Conservation (phyloP, 2,888 invertebrate species). For the Desoria tigrina region DNA sequence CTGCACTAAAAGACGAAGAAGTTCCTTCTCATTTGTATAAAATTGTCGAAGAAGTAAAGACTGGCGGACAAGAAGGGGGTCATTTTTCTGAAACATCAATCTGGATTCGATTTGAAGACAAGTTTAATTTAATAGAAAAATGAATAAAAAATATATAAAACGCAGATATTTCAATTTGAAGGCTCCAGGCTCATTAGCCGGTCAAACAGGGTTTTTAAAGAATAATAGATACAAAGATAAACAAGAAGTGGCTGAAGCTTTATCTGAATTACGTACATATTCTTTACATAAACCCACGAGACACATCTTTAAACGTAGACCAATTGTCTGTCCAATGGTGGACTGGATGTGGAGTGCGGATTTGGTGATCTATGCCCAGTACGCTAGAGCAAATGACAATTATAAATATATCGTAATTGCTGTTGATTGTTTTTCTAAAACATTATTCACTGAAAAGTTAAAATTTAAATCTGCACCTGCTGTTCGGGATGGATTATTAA, state of each 20-base stretch:
- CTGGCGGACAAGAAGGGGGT: background rate
- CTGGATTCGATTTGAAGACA: conserved; percentile 1
- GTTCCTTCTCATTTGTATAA: background rate
- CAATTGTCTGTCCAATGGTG: background rate
- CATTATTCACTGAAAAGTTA: background rate
- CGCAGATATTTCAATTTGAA: background rate
- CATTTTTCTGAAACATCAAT: background rate
- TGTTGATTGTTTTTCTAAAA: background rate
- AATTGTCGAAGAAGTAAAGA: background rate
- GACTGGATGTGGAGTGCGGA: background rate
- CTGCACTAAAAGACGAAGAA: no score
- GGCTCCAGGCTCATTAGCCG: background rate
- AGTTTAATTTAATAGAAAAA: background rate
- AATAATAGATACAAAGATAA: conserved; percentile 1
- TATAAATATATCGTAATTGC: background rate
- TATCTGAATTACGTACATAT: background rate
- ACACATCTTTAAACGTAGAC: background rate
- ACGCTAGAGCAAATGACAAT: background rate
- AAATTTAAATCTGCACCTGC: background rate
- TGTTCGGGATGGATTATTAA: background rate
- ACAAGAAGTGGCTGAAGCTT: background rate
- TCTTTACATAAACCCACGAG: background rate
- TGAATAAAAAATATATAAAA: background rate
- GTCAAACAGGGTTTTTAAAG: background rate
- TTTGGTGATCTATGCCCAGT: background rate